These are phyloP conservation scores for Gambusia yucatana DNA, from an alignment of 2,797 vertebrate species.

Conservation along the genomic window DNA sequence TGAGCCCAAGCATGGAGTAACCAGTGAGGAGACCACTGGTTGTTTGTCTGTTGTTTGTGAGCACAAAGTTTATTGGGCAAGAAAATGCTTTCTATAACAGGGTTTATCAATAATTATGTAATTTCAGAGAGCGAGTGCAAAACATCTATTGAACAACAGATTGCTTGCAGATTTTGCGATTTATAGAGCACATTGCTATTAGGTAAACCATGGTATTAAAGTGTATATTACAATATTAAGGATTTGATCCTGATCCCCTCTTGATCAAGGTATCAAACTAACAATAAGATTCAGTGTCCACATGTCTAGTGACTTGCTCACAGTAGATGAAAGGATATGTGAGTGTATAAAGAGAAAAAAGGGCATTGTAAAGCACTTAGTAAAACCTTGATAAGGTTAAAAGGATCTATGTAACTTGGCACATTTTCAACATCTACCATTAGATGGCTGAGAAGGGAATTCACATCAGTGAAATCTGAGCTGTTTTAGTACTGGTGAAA, in stretches of 20 bases:
- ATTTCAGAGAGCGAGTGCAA: not conserved
- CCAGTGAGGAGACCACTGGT: not conserved
- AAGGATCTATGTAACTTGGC: not conserved
- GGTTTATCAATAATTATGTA: not conserved
- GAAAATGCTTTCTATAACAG: not conserved
- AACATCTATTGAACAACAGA: not conserved
- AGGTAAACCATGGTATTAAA: not conserved
- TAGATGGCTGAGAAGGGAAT: conserved; percentile 52
- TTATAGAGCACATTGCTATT: not conserved
- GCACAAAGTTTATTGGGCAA: not conserved
- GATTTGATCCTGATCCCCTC: conserved; percentile 21
- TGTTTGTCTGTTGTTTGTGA: not conserved
- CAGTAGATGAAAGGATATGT: no score
- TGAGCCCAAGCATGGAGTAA: not conserved
- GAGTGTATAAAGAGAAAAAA: not conserved
- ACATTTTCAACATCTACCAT: not conserved
- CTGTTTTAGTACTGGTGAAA: conserved; percentile 39
- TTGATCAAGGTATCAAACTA: not conserved
- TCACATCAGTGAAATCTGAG: conserved; percentile 42
- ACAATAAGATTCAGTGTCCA: not conserved
- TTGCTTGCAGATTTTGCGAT: not conserved
- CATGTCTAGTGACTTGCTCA: not conserved
- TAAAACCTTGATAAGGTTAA: not conserved
- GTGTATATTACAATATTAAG: conserved; percentile 4
- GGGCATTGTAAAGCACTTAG: not conserved